Percentiles rank a stretch among this genome's conserved stretches.
Conservation (phyloP, 1,140 invertebrate genomes). For the Drosophila virilis region DNA sequence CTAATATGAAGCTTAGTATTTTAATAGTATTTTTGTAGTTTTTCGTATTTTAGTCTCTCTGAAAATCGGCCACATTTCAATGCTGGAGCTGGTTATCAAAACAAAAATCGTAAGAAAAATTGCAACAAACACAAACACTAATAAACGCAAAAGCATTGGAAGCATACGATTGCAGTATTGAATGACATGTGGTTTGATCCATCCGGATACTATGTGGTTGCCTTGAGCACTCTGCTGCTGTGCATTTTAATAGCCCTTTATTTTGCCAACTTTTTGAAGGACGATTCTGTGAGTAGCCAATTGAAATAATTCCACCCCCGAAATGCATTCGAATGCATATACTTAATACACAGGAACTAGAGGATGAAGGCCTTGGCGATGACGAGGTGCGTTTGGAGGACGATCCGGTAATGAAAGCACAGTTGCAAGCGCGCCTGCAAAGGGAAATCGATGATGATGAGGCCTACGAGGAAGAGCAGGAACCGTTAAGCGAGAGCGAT, state of each 20-base stretch:
- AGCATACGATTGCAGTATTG: slow-evolving; percentile 27
- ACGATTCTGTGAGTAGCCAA: slow-evolving; percentile 57
- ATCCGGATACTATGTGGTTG: slow-evolving; percentile 63
- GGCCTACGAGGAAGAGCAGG: slow-evolving; percentile 53
- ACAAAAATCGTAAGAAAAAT: slow-evolving; percentile 32
- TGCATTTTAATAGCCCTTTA: slow-evolving; percentile 72
- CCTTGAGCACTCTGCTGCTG: slow-evolving; percentile 63
- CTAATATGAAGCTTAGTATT: background rate
- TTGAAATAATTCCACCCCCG: background rate
- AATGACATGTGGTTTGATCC: slow-evolving; percentile 55
- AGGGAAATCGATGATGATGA: slow-evolving; percentile 56
- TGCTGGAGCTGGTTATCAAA: slow-evolving; percentile 11
- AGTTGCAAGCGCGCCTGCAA: slow-evolving; percentile 30
- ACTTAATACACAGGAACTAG: slow-evolving; percentile 47
- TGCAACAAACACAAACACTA: slow-evolving; percentile 8
- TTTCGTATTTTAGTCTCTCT: background rate
- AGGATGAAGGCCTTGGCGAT: slow-evolving; percentile 69
- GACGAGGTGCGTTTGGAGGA: slow-evolving; percentile 56
- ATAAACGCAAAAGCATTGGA: slow-evolving; percentile 20
- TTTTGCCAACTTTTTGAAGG: slow-evolving; percentile 75
- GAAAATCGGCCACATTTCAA: slow-evolving; percentile 4
- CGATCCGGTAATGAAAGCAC: slow-evolving; percentile 34
- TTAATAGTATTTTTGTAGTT: slow-evolving; percentile 2
- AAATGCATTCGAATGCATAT: slow-evolving; percentile 1
- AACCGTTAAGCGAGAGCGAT: slow-evolving; percentile 57